Evolutionary conservation across 2,797 vertebrate genomes (phyloP).

Genomic region (Mustela erminea): DNA sequence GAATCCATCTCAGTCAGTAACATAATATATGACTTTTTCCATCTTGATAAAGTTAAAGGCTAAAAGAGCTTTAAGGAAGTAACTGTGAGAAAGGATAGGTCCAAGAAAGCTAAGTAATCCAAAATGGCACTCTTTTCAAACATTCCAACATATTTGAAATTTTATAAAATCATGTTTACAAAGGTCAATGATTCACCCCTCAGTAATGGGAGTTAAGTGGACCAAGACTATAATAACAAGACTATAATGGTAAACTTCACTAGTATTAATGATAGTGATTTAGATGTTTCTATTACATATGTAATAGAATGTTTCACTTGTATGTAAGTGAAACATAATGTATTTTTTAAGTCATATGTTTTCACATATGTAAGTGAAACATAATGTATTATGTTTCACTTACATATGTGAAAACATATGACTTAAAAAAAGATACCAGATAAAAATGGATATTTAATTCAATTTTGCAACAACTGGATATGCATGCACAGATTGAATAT

Average conservation of each 20-base stretch:
- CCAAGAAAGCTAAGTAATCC: background rate
- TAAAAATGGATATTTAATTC: background rate
- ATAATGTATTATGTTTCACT: background rate
- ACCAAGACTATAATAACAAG: background rate
- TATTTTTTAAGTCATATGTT: too few species aligned
- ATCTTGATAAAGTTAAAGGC: background rate
- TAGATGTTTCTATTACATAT: background rate
- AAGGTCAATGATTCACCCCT: background rate
- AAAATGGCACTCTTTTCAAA: background rate
- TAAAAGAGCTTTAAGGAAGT: background rate
- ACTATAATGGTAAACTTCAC: background rate
- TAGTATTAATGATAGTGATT: background rate
- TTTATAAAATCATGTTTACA: background rate
- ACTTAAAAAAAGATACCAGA: background rate
- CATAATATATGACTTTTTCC: background rate
- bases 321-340: too few species aligned
- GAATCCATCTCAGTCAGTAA: background rate
- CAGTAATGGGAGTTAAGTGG: background rate
- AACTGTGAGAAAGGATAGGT: background rate
- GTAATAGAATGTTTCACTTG: too few species aligned
- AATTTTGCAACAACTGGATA: background rate
- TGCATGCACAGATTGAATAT: background rate
- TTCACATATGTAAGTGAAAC: too few species aligned
- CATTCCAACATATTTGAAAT: background rate
- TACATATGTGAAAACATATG: background rate